Base-by-base conservation (phyloP, 1,140 invertebrate genomes). In the Augochlora pura region DNA sequence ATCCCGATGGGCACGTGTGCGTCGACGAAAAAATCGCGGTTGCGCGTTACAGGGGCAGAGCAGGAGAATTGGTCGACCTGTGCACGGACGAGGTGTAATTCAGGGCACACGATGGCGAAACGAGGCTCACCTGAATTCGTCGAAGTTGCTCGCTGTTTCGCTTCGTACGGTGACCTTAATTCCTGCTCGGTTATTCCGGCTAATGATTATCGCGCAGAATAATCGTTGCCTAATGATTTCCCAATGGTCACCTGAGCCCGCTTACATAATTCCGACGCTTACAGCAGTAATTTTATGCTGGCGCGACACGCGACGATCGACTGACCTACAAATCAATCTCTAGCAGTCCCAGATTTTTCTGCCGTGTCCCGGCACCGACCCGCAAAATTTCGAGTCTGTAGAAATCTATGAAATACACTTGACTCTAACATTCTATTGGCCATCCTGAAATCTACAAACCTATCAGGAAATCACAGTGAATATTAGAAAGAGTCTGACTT, bases 141-240 rank as follows among this genome's bases (percentile, higher is more conserved):
- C 83, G 23, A 66, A 75, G 84, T 71, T 38, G 14, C 25, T 46
- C 8, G 10, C 18, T 18, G 42, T 32, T 32, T 32, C 32, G 32
- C 32, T 32, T 32, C 23, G 21, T 14, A 2, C 9, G 38, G 76
- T 88, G 88, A 86, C 87, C 87, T 87, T 73, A 77, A 89, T 87
- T 72, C 52, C 39, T 27, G 27, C 39, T n/a, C 59, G 65, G 87
- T 21, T 18, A 14, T 90, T 80, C 49, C 82, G 62, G 81, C 57
- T 83, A 82, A 78, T 76, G 83, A 86, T 89, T 84, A 82, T 69
- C 67, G 46, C 72, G 81, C 70, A 82, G 88, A 86, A 86, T 71
- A 75, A 73, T 54, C 70, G 75, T 90, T 90, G 86, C 82, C 77
- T 77, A 85, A 88, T 14, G 83, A 68, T 85, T 86, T 81, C 66